phyloP scores from a whole-genome alignment of 2,113 vertebrate species.

The Eretmochelys imbricata region DNA sequence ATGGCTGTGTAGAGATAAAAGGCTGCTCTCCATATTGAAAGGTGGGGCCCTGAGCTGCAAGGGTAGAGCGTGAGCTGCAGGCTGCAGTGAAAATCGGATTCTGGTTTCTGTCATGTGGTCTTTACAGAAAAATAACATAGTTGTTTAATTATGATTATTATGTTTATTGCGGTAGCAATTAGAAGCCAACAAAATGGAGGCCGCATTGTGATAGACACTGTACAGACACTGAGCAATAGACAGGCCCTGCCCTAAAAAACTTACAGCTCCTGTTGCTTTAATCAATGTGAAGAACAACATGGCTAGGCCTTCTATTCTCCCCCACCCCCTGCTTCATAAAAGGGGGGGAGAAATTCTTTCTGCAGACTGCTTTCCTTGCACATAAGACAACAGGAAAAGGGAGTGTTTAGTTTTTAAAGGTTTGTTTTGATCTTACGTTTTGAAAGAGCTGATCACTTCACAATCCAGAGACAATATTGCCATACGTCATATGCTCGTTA shows the following conservation, averaged over 20 bases:
- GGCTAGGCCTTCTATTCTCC: neutral
- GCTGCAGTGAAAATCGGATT: neutral
- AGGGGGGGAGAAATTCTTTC: neutral
- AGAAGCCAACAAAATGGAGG: fast-evolving
- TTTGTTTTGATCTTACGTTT: constrained; percentile 48
- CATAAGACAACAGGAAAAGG: constrained; percentile 26
- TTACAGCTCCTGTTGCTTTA: neutral
- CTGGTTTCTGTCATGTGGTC: fast-evolving
- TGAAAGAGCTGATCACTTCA: constrained; percentile 56
- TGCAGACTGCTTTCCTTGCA: neutral
- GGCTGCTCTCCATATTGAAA: neutral
- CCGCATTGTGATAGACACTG: neutral
- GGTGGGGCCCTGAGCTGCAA: neutral
- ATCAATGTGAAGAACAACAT: neutral
- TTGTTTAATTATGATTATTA: neutral
- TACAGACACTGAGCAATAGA: neutral
- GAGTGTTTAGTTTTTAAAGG: constrained; percentile 49
- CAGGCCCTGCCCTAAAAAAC: neutral
- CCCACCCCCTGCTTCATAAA: neutral
- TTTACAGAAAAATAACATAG: neutral
- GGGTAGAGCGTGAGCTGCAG: fast-evolving
- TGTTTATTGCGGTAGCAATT: fast-evolving
- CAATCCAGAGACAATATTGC: constrained; percentile 35
- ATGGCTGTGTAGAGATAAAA: neutral
- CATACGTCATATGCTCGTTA: constrained; percentile 36